Conservation (phyloP, 2,888 invertebrate species). For the Augochlorella aurata region DNA sequence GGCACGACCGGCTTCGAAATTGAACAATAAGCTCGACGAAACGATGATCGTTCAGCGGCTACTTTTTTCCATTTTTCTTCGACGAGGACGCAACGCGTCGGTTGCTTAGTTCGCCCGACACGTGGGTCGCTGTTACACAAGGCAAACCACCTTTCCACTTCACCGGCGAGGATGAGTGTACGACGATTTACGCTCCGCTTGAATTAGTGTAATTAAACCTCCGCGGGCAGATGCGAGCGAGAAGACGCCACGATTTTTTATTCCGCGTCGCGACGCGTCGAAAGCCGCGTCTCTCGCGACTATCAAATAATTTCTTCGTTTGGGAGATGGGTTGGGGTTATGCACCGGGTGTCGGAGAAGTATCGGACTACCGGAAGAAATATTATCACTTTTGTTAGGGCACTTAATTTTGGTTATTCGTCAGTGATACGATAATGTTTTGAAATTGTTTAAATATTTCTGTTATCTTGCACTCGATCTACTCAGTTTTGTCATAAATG, state of each 20-base stretch:
- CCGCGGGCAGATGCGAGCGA: background rate
- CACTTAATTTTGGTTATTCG: too few species aligned
- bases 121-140: conserved; percentile 48
- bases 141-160: conserved; percentile 52
- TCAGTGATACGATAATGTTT: too few species aligned
- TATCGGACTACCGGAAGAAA: background rate
- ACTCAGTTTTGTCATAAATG: too few species aligned
- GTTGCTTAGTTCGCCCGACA: conserved; percentile 11
- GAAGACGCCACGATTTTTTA: background rate
- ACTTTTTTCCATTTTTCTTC: background rate
- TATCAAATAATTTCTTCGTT: background rate
- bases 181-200: conserved; percentile 26
- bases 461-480: too few species aligned
- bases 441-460: too few species aligned
- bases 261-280: background rate
- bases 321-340: background rate
- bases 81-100: background rate
- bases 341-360: background rate
- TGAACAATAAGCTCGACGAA: background rate
- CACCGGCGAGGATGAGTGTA: conserved; percentile 34
- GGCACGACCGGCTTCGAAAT: background rate
- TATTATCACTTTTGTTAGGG: background rate
- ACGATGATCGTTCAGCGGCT: background rate
- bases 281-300: background rate
- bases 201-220: conserved; percentile 41